phyloP scores from a whole-genome alignment of 2,113 vertebrate species.

The Prinia subflava region DNA sequence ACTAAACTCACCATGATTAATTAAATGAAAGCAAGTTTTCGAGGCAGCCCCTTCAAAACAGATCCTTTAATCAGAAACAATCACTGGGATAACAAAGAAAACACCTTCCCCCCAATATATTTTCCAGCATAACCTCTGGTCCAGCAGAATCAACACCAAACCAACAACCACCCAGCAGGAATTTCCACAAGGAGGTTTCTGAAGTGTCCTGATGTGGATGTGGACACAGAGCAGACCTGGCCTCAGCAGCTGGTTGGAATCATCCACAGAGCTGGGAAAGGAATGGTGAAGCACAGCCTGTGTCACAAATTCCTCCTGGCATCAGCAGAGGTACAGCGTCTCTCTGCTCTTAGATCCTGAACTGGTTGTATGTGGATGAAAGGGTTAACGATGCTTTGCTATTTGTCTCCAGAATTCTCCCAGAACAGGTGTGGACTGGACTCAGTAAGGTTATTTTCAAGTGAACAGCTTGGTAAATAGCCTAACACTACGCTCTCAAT shows the following conservation, averaged over 20 bases:
- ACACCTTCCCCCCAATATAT: neutral
- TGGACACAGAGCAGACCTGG: neutral
- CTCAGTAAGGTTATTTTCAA: slow-evolving; percentile 59
- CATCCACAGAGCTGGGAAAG: neutral
- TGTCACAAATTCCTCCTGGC: neutral
- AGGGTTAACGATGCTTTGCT: slow-evolving; percentile 4
- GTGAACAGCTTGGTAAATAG: slow-evolving; percentile 62
- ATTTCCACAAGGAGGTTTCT: neutral
- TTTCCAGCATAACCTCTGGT: slow-evolving; percentile 17
- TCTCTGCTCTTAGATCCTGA: neutral
- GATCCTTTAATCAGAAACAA: slow-evolving; percentile 43
- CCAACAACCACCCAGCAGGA: neutral
- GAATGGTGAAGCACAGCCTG: rapidly evolving
- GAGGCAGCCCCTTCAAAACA: slow-evolving; percentile 37
- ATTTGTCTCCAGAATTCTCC: neutral
- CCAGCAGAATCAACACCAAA: neutral
- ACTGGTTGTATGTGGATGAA: neutral
- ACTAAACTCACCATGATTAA: slow-evolving; percentile 62
- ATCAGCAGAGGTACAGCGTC: neutral
- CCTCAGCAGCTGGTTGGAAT: neutral
- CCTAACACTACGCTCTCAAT: slow-evolving; percentile 35
- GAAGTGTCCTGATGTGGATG: neutral
- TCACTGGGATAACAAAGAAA: slow-evolving; percentile 36
- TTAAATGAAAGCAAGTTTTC: slow-evolving; percentile 54
- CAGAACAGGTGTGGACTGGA: slow-evolving; percentile 41